A percentile compares a stretch with the other conserved stretches of the same genome.
Conservation (phyloP, 2,888 invertebrate species). For the Archips xylosteana region DNA sequence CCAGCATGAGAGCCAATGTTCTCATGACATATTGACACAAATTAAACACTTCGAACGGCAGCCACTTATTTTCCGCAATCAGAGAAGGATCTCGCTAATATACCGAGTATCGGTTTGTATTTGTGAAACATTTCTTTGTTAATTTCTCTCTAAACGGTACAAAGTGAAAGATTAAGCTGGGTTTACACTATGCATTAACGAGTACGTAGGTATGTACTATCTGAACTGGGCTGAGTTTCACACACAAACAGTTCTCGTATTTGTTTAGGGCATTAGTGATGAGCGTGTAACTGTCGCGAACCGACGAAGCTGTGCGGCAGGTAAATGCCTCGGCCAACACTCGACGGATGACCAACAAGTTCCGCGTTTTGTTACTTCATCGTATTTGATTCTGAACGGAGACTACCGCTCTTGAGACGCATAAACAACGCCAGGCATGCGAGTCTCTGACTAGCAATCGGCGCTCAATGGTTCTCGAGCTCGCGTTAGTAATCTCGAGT, state of each 20-base stretch:
- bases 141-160: constrained; percentile 76
- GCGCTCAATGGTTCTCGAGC: constrained; percentile 63
- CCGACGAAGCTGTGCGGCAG: constrained; percentile 49
- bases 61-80: constrained; percentile 60
- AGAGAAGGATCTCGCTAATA: constrained; percentile 65
- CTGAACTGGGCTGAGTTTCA: constrained; percentile 76
- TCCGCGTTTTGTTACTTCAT: constrained; percentile 41
- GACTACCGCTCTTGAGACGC: constrained; percentile 54
- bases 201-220: constrained; percentile 59
- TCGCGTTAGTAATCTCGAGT: constrained; percentile 53
- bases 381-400: constrained; percentile 44
- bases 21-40: constrained; percentile 65
- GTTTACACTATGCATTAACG: constrained; percentile 73
- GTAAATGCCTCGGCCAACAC: constrained; percentile 41
- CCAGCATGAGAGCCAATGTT: constrained; percentile 51
- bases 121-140: constrained; percentile 72
- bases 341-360: constrained; percentile 38
- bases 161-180: constrained; percentile 80
- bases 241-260: constrained; percentile 68
- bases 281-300: constrained; percentile 71
- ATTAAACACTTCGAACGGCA: constrained; percentile 49
- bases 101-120: constrained; percentile 61
- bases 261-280: constrained; percentile 69
- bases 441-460: constrained; percentile 63
- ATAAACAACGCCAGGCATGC: constrained; percentile 64